Percentiles rank a stretch among this genome's conserved stretches.
These are phyloP conservation scores for Otolemur garnettii DNA, from an alignment of 2,113 vertebrate genomes.

Conservation along the genomic window DNA sequence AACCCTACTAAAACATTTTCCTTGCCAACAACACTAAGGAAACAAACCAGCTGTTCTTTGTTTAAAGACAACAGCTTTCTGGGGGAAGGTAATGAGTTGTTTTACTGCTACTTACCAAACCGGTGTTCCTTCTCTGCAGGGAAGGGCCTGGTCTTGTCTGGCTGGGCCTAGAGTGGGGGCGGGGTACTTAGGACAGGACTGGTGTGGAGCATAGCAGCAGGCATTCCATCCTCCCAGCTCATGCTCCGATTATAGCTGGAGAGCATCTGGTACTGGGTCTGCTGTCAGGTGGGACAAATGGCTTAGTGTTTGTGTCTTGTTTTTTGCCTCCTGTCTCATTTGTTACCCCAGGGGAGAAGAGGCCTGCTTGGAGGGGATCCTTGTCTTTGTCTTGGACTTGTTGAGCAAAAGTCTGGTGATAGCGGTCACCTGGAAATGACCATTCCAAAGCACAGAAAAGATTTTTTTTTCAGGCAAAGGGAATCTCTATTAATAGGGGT, in stretches of 20 bases:
- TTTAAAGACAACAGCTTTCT: conserved; percentile 48
- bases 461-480: background rate
- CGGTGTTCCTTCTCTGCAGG: background rate
- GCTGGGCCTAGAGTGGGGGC: background rate
- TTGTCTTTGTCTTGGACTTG: background rate
- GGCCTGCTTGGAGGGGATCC: background rate
- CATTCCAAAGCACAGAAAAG: background rate
- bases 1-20: conserved; percentile 35
- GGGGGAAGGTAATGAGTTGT: background rate
- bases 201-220: background rate
- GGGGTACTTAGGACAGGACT: background rate
- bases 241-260: background rate
- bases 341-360: background rate
- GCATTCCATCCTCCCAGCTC: background rate
- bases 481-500: background rate
- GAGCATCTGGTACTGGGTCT: background rate
- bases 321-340: background rate
- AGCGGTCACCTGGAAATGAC: background rate
- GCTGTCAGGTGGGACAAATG: background rate
- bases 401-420: background rate
- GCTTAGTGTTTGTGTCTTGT: background rate
- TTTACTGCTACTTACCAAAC: background rate
- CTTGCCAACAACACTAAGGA: conserved; percentile 40
- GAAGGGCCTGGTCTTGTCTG: background rate
- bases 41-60: conserved; percentile 25